Evolutionary conservation across 2,888 invertebrate genomes (phyloP), one percentile per base, ranked within the genome.

Genomic region (Pandemis corylana): DNA sequence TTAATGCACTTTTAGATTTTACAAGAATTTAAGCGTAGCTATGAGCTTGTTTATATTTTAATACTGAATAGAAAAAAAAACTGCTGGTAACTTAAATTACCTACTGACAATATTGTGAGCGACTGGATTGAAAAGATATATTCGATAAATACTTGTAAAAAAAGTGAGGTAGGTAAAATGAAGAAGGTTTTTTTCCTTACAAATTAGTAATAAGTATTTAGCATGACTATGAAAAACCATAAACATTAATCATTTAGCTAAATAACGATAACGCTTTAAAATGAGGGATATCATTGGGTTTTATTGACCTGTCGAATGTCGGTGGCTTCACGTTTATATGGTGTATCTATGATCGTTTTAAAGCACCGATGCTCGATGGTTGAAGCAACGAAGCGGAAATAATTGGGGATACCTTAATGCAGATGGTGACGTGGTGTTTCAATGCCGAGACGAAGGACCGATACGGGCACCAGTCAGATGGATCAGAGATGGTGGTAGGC

Each of bases 341-440:
- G 12, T 20, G 28, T 12, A 12, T 59, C 28, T 5, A 12, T 51
- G 51, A 51, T 12, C n/a, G 20, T 13, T 6, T 42, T n/a, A 42
- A 20, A 42, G 9, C 62, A 42, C 62, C 42, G 41, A 62, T n/a
- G 62, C 42, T 62, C 42, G 41, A 41, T n/a, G 42, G 53, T 51
- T 61, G 7, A 41, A 41, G 10, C 53, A 51, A 6, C 7, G 10
- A 51, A 71, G 63, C 75, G 68, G 59, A 51, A 42, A 28, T 67
- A 49, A 64, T 61, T 42, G 28, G n/a, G 61, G 61, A 12, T 68
- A 15, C 67, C 15, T 42, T 68, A 36, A 78, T 82, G 1, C 87
- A 98, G 99, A 97, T 89, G 97, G 97, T 61, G 98, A 98, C 90
- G 98, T 98, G 56, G 98, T 98, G 51, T 98, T 99, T 95, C 97